A percentile compares a stretch with the other conserved stretches of the same genome.
Evolutionary conservation across 1,140 invertebrate species (phyloP).

Genomic region (Aphaenogaster ashmeadi): DNA sequence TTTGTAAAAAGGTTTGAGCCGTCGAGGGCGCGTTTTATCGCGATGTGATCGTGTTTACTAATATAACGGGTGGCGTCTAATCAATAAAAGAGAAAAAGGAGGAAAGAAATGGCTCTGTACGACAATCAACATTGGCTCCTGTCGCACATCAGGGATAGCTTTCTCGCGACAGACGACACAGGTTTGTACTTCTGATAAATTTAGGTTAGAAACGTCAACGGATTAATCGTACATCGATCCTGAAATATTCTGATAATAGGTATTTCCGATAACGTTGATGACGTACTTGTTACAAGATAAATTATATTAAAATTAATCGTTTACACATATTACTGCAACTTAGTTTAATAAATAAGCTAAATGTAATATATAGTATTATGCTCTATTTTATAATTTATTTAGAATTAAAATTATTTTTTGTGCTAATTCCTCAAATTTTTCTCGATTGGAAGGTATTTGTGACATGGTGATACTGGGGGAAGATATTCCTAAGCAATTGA

Average conservation of each 20-base stretch:
- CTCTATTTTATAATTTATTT: background rate
- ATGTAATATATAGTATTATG: background rate
- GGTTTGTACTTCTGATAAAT: slow-evolving; percentile 85
- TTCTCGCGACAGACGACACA: slow-evolving; percentile 98
- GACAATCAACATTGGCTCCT: slow-evolving; percentile 97
- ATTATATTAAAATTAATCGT: background rate
- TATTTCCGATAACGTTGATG: slow-evolving; percentile 11
- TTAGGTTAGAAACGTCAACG: slow-evolving; percentile 46
- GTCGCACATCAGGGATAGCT: slow-evolving; percentile 97
- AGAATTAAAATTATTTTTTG: background rate
- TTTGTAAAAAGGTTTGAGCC: slow-evolving; percentile 23
- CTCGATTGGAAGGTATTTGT: slow-evolving; percentile 88
- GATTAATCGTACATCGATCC: background rate
- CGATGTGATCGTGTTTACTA: background rate
- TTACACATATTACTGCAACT: background rate
- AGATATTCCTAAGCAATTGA: slow-evolving; percentile 89
- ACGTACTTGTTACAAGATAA: background rate
- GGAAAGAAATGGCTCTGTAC: slow-evolving; percentile 93
- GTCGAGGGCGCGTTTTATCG: background rate
- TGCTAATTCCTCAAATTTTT: background rate
- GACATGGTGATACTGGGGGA: slow-evolving; percentile 93
- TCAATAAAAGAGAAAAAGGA: background rate
- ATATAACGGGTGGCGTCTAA: background rate
- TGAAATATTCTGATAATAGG: background rate
- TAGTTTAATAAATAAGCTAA: background rate